phyloP scores from a whole-genome alignment of 2,888 invertebrate genomes.

The Ophioninae sp. region DNA sequence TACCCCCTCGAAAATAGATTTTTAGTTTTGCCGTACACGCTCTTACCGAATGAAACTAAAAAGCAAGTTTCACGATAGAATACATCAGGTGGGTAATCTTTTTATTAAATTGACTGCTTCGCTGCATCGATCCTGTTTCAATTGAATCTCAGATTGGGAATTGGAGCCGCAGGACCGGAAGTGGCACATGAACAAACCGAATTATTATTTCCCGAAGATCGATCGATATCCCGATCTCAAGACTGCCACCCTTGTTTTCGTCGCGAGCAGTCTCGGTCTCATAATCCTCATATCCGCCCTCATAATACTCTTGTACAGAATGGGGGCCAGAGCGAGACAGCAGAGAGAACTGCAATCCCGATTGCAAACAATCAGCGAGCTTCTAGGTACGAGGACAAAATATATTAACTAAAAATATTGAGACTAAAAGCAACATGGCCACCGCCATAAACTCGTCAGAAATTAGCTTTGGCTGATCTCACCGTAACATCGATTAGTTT shows the following conservation, averaged over 20 bases:
- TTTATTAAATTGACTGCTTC: not conserved
- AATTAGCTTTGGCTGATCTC: constrained; percentile 53
- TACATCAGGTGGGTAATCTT: not conserved
- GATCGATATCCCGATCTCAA: constrained; percentile 86
- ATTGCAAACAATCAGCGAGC: constrained; percentile 86
- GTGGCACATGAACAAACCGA: constrained; percentile 86
- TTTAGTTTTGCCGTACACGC: too few relatives aligned
- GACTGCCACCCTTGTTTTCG: constrained; percentile 85
- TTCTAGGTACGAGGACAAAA: constrained; percentile 82
- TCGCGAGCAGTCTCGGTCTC: constrained; percentile 85
- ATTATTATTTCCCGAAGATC: constrained; percentile 88
- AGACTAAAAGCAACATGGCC: not conserved
- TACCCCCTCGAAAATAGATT: too few relatives aligned
- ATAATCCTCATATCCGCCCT: constrained; percentile 85
- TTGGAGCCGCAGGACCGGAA: constrained; percentile 82
- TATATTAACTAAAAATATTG: not conserved
- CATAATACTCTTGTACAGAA: constrained; percentile 85
- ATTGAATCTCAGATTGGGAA: constrained; percentile 81
- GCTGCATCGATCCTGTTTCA: constrained; percentile 8
- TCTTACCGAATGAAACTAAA: too few relatives aligned
- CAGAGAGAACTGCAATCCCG: constrained; percentile 86
- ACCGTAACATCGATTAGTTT: constrained; percentile 71
- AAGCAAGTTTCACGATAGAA: too few relatives aligned
- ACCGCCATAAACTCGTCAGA: constrained; percentile 11
- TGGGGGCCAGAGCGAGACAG: constrained; percentile 84